These are phyloP conservation scores for Penaeus monodon DNA, from an alignment of 2,888 invertebrate species.

Conservation along the genomic window DNA sequence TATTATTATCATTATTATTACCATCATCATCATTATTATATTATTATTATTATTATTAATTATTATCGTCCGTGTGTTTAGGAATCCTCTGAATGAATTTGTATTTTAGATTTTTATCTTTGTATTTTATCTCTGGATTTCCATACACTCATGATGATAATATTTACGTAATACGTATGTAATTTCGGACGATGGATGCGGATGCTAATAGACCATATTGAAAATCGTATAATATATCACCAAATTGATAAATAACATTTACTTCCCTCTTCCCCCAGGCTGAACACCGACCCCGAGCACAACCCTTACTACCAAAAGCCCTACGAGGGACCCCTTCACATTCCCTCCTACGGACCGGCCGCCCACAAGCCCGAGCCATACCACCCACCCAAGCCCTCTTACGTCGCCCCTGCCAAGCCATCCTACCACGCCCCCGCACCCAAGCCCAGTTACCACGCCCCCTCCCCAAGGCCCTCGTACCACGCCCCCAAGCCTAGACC, in stretches of 20 bases:
- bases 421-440: conserved; percentile 6
- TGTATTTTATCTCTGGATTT: neutral
- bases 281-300: conserved; percentile 58
- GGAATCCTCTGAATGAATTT: too few species aligned
- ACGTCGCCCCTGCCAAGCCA: neutral
- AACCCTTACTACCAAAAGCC: conserved; percentile 64
- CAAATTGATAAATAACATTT: too few species aligned
- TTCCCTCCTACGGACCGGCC: conserved; percentile 1
- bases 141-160: neutral
- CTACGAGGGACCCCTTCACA: conserved; percentile 26
- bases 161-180: neutral
- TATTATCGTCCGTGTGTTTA: too few species aligned
- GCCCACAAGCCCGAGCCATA: neutral
- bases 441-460: neutral
- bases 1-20: too few species aligned
- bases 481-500: neutral
- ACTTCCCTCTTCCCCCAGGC: conserved; percentile 25
- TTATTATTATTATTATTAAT: too few species aligned
- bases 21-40: too few species aligned
- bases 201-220: too few species aligned
- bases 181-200: too few species aligned
- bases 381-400: conserved; percentile 3
- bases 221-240: too few species aligned
- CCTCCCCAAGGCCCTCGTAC: neutral
- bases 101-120: neutral